These are phyloP conservation scores for Protophormia terraenovae DNA, from an alignment of 2,888 invertebrate genomes.

Conservation along the genomic window DNA sequence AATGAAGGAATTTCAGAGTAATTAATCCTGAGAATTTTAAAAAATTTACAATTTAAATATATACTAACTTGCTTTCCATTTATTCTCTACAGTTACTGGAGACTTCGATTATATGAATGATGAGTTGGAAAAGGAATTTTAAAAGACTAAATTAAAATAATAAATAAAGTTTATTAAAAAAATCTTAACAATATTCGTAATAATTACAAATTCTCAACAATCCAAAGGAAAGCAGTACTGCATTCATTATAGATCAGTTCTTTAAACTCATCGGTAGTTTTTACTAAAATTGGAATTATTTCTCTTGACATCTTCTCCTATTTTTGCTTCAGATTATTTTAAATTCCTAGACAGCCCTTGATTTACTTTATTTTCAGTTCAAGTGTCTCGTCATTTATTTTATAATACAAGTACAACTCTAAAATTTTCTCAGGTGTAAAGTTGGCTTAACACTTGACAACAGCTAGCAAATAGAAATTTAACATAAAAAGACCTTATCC, in stretches of 20 bases:
- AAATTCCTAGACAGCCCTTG: not conserved
- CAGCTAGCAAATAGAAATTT: not conserved
- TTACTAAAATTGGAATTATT: not conserved
- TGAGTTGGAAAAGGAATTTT: not conserved
- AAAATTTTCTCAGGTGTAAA: conserved; percentile 47
- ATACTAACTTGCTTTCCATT: too few relatives aligned
- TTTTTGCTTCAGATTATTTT: too few relatives aligned
- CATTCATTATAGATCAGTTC: too few relatives aligned
- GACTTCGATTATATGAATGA: not conserved
- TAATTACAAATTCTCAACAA: too few relatives aligned
- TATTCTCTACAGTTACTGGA: not conserved
- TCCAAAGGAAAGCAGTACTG: too few relatives aligned
- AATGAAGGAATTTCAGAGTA: not conserved
- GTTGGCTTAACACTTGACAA: conserved; percentile 47
- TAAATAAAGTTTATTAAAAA: not conserved
- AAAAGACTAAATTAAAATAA: not conserved
- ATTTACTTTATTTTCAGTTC: not conserved
- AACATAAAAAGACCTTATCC: conserved; percentile 12
- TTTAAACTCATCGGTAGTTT: not conserved
- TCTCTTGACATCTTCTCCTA: too few relatives aligned
- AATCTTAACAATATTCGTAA: too few relatives aligned
- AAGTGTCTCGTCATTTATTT: not conserved
- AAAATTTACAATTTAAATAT: not conserved
- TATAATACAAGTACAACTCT: not conserved
- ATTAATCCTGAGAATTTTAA: not conserved